These are phyloP conservation scores for Plectrocnemia conspersa DNA, from an alignment of 1,140 invertebrate species.

Conservation along the genomic window DNA sequence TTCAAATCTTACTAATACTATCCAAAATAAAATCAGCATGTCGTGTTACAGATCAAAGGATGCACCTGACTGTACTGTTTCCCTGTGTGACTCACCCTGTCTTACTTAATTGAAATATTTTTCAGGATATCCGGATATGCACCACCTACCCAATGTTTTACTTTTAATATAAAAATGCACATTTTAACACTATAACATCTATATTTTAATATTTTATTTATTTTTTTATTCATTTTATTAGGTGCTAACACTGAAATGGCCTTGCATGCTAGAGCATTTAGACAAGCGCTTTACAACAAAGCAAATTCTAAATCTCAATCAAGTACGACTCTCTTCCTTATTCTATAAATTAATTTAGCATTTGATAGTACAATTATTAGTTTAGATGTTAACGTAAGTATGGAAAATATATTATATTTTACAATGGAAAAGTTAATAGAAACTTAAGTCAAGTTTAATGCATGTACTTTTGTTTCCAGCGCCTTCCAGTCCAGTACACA, in stretches of 20 bases:
- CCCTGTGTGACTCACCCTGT: too few relatives aligned
- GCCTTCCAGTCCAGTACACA: conserved; percentile 83
- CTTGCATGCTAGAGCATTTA: conserved; percentile 30
- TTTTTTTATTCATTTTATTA: conserved; percentile 19
- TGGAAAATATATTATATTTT: too few relatives aligned
- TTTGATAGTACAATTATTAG: neutral
- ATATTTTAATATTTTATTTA: conserved; percentile 2
- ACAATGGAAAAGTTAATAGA: too few relatives aligned
- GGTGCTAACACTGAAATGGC: conserved; percentile 29
- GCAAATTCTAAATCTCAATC: conserved; percentile 39
- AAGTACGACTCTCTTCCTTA: conserved; percentile 40
- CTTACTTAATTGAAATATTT: too few relatives aligned
- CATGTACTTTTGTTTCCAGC: too few relatives aligned
- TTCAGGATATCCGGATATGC: conserved; percentile 6
- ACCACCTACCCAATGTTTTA: neutral
- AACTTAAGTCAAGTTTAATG: too few relatives aligned
- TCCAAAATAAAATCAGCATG: too few relatives aligned
- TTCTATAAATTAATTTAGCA: neutral
- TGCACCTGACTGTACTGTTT: too few relatives aligned
- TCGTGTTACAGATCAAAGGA: too few relatives aligned
- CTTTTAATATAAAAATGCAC: neutral
- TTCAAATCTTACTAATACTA: too few relatives aligned
- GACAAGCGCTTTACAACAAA: conserved; percentile 23
- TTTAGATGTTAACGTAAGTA: too few relatives aligned
- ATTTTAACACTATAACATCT: neutral